These are phyloP conservation scores for Synchiropus splendidus DNA, from an alignment of 2,113 vertebrate species.

Conservation along the genomic window DNA sequence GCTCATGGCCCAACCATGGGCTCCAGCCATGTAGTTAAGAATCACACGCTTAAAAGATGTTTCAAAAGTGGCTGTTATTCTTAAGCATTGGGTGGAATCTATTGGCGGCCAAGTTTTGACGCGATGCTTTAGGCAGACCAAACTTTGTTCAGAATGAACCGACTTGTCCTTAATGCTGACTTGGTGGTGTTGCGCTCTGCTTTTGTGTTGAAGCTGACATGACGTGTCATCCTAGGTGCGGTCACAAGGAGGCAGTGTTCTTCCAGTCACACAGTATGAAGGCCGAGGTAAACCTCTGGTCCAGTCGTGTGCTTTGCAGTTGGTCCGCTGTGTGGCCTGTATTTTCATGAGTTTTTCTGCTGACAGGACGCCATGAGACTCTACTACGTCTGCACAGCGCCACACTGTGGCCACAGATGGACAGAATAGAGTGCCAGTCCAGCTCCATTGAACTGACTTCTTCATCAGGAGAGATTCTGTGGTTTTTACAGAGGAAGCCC, in stretches of 20 bases:
- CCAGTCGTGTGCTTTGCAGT: not conserved
- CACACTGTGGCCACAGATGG: slow-evolving; percentile 90
- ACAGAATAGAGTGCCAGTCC: slow-evolving; percentile 71
- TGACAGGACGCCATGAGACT: slow-evolving; percentile 85
- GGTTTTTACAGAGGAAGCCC: slow-evolving; percentile 3
- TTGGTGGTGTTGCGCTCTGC: too few relatives aligned
- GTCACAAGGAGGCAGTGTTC: slow-evolving; percentile 92
- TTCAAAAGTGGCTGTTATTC: too few relatives aligned
- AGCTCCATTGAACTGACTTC: slow-evolving; percentile 20
- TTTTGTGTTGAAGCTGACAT: too few relatives aligned
- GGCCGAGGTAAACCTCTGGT: slow-evolving; percentile 72
- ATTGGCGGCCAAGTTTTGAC: too few relatives aligned
- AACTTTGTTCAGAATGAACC: too few relatives aligned
- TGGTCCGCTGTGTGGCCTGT: not conserved
- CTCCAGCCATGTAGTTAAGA: too few relatives aligned
- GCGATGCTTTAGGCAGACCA: too few relatives aligned
- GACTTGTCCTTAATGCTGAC: too few relatives aligned
- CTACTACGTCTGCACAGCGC: slow-evolving; percentile 89
- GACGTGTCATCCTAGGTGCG: slow-evolving; percentile 68
- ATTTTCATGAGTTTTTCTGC: not conserved
- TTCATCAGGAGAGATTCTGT: slow-evolving; percentile 8
- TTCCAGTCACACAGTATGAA: slow-evolving; percentile 94
- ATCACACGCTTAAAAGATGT: too few relatives aligned
- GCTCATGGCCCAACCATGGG: too few relatives aligned
- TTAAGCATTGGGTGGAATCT: too few relatives aligned